Conservation (phyloP, 2,113 vertebrate species). For the Seriola dumerili region DNA sequence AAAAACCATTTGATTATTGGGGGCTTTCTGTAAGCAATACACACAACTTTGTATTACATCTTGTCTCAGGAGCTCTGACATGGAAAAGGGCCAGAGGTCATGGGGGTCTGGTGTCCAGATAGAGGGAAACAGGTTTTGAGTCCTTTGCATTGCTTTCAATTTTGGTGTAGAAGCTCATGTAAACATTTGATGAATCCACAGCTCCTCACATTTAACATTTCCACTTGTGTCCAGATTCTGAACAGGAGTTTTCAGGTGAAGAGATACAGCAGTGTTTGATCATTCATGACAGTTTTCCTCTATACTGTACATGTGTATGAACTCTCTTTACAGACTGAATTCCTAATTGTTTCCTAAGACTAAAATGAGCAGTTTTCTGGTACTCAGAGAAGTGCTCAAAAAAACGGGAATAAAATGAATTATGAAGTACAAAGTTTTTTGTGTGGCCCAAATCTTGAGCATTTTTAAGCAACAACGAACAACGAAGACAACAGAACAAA, state of each 20-base stretch:
- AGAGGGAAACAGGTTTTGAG: neutral
- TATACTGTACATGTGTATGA: neutral
- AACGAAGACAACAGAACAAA: conserved; percentile 35
- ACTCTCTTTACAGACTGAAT: neutral
- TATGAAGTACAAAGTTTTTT: conserved; percentile 38
- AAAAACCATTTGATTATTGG: neutral
- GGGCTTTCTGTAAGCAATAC: neutral
- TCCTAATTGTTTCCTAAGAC: neutral
- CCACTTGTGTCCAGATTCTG: neutral
- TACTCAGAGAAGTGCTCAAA: neutral
- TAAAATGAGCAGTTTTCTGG: conserved; percentile 6
- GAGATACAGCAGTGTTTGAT: neutral
- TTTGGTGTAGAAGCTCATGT: neutral
- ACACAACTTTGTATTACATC: neutral
- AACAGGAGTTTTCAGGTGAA: neutral
- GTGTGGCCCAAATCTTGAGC: conserved; percentile 29
- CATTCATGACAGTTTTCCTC: neutral
- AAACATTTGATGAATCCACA: neutral
- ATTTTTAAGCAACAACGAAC: conserved; percentile 8
- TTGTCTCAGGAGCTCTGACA: neutral
- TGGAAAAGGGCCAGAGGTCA: neutral
- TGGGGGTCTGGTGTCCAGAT: neutral
- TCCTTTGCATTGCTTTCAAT: neutral
- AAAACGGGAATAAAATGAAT: conserved; percentile 24
- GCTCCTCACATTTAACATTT: neutral